Percentiles rank a stretch among this genome's conserved stretches.
These are phyloP conservation scores for Vollenhovia emeryi DNA, from an alignment of 1,140 invertebrate species.

Conservation along the genomic window DNA sequence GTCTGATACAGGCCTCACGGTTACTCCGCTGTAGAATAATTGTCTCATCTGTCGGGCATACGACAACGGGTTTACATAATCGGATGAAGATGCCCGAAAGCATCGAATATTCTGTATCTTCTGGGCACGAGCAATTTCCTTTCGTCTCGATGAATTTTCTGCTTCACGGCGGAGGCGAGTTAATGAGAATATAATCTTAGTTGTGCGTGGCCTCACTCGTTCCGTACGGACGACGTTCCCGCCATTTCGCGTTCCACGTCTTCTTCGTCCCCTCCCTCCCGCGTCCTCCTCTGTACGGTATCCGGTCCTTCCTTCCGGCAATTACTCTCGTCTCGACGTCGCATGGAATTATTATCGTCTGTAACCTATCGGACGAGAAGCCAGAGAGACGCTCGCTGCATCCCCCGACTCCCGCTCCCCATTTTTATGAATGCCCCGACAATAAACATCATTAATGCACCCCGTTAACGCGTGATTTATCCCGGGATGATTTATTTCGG, in stretches of 20 bases:
- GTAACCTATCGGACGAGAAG: constrained; percentile 38
- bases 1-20: too few species aligned
- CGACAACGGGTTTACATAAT: constrained; percentile 6
- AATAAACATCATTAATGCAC: constrained; percentile 41
- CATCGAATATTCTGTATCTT: constrained; percentile 53
- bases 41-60: not conserved
- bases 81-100: constrained; percentile 29
- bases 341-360: constrained; percentile 65
- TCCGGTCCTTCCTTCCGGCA: constrained; percentile 72
- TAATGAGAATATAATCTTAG: constrained; percentile 82
- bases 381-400: not conserved
- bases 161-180: constrained; percentile 61
- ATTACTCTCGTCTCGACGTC: constrained; percentile 74
- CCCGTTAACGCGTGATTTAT: constrained; percentile 23
- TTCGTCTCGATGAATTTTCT: constrained; percentile 69
- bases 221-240: constrained; percentile 68
- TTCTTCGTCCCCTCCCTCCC: constrained; percentile 45
- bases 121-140: constrained; percentile 59
- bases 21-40: not conserved
- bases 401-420: not conserved
- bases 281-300: constrained; percentile 38
- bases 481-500: constrained; percentile 2
- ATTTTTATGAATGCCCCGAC: constrained; percentile 6
- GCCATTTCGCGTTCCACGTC: constrained; percentile 57
- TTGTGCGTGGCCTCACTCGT: constrained; percentile 79